Evolutionary conservation across 2,113 vertebrate genomes (phyloP), one percentile per base, ranked within the genome.

Genomic region (Riparia riparia): DNA sequence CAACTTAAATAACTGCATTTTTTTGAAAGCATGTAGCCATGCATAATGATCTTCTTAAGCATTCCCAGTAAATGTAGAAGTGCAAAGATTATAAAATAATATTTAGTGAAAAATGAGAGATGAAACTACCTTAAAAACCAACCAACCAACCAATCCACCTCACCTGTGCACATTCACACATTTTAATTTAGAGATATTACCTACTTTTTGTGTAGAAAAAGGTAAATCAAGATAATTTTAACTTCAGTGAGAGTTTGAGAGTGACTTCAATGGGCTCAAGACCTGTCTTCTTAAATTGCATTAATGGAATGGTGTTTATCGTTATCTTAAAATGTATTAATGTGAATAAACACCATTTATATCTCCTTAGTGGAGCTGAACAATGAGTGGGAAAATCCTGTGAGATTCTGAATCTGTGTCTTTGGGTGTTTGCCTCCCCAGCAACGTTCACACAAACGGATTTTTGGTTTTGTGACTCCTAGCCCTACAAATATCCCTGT

Each of bases 1-100:
- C 4, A 44, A 6, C 9, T 3, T 44, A 25, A 72, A 53, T 15
- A 11, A n/a, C 0, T 74, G 32, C 18, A 6, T 6, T 49, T 49
- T 19, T 47, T 25, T 51, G 11, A 44, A 57, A 63, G 19, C 34
- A 10, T 1, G 0, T 22, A 73, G 57, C 24, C 1, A 0, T 50
- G 56, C 37, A 12, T 18, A 54, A 29, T 1, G 2, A 32, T 10
- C 37, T 28, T 13, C 25, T 25, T 24, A 28, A 65, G 17, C 20
- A 7, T 14, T 45, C 32, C 61, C 13, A 26, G 32, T 41, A 39
- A 78, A 54, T n/a, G 5, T 24, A 50, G 21, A 60, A 15, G 45
- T 28, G 10, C 5, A 66, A 78, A 26, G 22, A 56, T 44, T 21
- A 12, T 14, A 42, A 76, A 81, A 29, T 32, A 39, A 24, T 44